These are phyloP conservation scores for Dynastes hyllus DNA, from an alignment of 2,888 invertebrate species.

Conservation along the genomic window DNA sequence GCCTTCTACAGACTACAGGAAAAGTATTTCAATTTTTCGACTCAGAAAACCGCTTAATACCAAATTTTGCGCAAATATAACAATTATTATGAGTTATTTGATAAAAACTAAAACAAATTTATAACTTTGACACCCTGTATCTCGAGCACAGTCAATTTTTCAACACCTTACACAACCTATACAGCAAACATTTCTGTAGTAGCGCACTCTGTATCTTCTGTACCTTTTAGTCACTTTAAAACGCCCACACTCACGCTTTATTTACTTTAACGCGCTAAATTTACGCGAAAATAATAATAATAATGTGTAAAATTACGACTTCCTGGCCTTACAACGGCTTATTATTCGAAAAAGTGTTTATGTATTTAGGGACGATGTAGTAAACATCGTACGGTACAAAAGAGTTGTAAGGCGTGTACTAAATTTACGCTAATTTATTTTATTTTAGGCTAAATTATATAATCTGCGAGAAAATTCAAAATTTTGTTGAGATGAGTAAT, in stretches of 20 bases:
- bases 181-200: no score
- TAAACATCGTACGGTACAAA: not conserved
- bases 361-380: not conserved
- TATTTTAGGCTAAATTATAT: not conserved
- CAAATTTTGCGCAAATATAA: no score
- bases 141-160: no score
- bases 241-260: not conserved
- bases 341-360: not conserved
- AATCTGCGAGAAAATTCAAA: not conserved
- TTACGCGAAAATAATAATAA: slow-evolving; percentile 17
- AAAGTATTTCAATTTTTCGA: no score
- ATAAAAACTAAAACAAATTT: no score
- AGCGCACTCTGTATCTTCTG: no score
- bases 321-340: not conserved
- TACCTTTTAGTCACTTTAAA: not conserved
- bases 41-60: no score
- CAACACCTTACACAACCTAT: no score
- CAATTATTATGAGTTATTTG: no score
- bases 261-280: slow-evolving; percentile 9
- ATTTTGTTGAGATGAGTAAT: not conserved
- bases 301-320: slow-evolving; percentile 4
- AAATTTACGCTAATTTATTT: not conserved
- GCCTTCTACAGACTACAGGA: no score
- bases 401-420: not conserved
- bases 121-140: no score